Base-by-base conservation (phyloP, 2,797 vertebrate species). In the Rhabdomys pumilio region DNA sequence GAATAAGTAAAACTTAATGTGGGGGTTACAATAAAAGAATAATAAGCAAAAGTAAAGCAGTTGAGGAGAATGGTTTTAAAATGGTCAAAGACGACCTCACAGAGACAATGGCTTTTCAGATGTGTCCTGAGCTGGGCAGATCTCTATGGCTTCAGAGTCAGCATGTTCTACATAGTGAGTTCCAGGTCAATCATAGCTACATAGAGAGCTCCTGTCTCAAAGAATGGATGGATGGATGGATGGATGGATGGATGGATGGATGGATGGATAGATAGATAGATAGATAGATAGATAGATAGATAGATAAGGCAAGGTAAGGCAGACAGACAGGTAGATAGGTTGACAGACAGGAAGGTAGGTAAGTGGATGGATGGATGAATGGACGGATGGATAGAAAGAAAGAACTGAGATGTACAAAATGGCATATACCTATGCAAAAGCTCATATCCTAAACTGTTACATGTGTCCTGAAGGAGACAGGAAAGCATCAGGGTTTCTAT, bases 1-100 rank as follows among this genome's bases (percentile, higher is more conserved):
- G 61, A 95, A 76, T 50, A 96, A 86, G 85, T 90, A 65, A 92
- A 81, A 76, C 61, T 41, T 67, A 80, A 10, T 81, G n/a, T 93
- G 69, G 22, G 47, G n/a, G 50, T 92, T 22, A 4, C 82, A 34
- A 22, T 76, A 73, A 90, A 26, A 29, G 55, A 55, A 38, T 8
- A 87, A 34, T 38, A 77, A 41, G 86, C 12, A 93, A 93, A 94
- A 89, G 47, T 53, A 57, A 73, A 88, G 14, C 9, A 57, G 19
- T 80, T 90, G 29, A 34, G 24, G 61, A 91, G 61, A 13, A n/a
- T 7, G 88, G 19, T 92, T 94, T 93, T 82, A 92, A 63, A 15
- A 53, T 61, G 59, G 24, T 57, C 80, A 85, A 77, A 41, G 72
- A 91, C 47, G 69, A 87, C n/a, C 24, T 90, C 31, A 93, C 17